phyloP scores from a whole-genome alignment of 2,888 invertebrate genomes.

The Priocnemis perturbator region DNA sequence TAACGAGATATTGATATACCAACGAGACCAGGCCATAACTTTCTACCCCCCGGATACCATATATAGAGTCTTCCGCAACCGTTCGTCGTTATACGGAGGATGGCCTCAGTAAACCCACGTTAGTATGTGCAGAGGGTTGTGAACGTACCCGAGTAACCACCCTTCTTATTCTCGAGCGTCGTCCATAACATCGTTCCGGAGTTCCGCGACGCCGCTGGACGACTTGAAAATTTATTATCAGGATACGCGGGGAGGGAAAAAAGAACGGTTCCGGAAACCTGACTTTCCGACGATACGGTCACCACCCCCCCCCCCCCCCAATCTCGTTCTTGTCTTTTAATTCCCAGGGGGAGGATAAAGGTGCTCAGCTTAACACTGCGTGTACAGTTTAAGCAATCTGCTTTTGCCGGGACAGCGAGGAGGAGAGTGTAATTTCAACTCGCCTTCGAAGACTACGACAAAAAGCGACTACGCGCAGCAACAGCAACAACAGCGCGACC shows the following conservation, averaged over 20 bases:
- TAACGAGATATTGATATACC: conserved; percentile 62
- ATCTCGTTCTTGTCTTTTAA: conserved; percentile 28
- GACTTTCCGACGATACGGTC: conserved; percentile 14
- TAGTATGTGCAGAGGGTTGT: conserved; percentile 60
- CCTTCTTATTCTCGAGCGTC: conserved; percentile 59
- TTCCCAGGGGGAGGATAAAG: conserved; percentile 33
- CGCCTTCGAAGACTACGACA: no score
- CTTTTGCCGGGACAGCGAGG: no score
- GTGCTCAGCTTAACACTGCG: conserved; percentile 40
- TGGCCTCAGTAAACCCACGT: conserved; percentile 58
- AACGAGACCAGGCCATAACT: conserved; percentile 48
- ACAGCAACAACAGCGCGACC: no score
- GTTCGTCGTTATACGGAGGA: conserved; percentile 55
- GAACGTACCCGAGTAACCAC: conserved; percentile 56
- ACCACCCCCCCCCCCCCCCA: conserved; percentile 1
- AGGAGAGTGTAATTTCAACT: no score
- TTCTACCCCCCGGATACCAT: conserved; percentile 22
- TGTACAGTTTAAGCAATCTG: conserved; percentile 31
- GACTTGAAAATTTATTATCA: conserved; percentile 59
- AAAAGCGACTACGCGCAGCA: no score
- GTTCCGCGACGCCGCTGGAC: conserved; percentile 54
- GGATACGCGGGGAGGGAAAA: conserved; percentile 33
- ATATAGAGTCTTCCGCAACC: conserved; percentile 51
- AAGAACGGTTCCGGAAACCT: conserved; percentile 35
- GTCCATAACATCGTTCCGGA: conserved; percentile 59